phyloP scores from a whole-genome alignment of 2,888 invertebrate genomes.

The Ferdinandea cuprea region DNA sequence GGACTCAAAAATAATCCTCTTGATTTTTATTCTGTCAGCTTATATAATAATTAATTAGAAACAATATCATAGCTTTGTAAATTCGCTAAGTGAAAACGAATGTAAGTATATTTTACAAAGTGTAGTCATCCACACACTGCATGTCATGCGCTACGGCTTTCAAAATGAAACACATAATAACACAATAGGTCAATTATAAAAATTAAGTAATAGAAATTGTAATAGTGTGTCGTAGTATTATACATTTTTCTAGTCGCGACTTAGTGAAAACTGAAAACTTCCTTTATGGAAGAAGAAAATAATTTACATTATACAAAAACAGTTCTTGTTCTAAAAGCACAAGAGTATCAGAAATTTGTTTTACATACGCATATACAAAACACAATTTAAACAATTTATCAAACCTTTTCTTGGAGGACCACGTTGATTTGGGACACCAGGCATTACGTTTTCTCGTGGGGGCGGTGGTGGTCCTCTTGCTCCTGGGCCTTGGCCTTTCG shows the following conservation, averaged over 20 bases:
- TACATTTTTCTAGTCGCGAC: conserved; percentile 2
- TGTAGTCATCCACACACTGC: conserved; percentile 2
- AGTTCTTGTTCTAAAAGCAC: conserved; percentile 25
- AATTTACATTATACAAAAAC: conserved; percentile 15
- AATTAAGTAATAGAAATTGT: neutral
- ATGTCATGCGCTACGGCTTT: conserved; percentile 14
- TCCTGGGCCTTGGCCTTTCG: conserved; percentile 87
- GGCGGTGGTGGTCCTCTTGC: conserved; percentile 95
- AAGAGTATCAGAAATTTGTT: conserved; percentile 23
- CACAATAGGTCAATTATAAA: neutral
- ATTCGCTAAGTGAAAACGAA: neutral
- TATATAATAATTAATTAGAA: neutral
- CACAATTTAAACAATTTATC: conserved; percentile 71
- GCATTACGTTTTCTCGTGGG: conserved; percentile 88
- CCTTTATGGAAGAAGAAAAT: conserved; percentile 21
- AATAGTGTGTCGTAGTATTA: neutral
- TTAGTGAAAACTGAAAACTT: conserved; percentile 9
- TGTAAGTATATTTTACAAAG: conserved; percentile 6
- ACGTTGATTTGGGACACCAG: conserved; percentile 82
- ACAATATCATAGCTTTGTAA: neutral
- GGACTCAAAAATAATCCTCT: neutral
- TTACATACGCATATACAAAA: conserved; percentile 19
- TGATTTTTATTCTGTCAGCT: neutral
- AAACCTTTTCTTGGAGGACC: conserved; percentile 83
- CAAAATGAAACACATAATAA: neutral